phyloP scores from a whole-genome alignment of 2,113 vertebrate species.

The Solea senegalensis region DNA sequence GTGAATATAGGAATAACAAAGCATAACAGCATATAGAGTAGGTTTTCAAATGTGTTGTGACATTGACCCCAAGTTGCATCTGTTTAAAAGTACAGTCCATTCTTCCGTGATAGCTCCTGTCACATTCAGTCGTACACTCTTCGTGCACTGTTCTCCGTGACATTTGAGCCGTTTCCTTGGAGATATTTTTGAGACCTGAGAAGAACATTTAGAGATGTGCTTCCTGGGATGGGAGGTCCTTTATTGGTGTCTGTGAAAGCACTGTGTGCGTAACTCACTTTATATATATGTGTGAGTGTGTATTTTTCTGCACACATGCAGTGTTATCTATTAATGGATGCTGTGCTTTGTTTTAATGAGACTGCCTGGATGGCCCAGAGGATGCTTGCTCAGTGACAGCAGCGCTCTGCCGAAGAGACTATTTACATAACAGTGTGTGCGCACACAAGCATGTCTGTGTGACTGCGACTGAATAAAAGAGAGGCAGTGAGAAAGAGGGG shows the following conservation, averaged over 20 bases:
- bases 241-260: constrained; percentile 70
- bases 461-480: constrained; percentile 72
- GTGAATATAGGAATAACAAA: too few relatives aligned
- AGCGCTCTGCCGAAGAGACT: constrained; percentile 74
- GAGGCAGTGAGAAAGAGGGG: constrained; percentile 63
- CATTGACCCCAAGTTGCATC: neutral
- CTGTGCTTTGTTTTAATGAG: constrained; percentile 80
- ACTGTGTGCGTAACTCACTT: constrained; percentile 50
- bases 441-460: constrained; percentile 74
- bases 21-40: neutral
- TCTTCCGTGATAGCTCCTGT: constrained; percentile 30
- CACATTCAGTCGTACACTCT: constrained; percentile 29
- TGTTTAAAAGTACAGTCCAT: constrained; percentile 37
- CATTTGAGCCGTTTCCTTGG: constrained; percentile 80
- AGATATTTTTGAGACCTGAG: constrained; percentile 80
- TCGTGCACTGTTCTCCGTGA: constrained; percentile 57
- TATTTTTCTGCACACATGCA: neutral
- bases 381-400: constrained; percentile 77
- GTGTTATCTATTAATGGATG: constrained; percentile 75
- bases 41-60: neutral
- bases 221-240: constrained; percentile 73
- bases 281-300: constrained; percentile 19
- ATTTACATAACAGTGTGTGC: constrained; percentile 84
- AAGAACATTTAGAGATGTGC: constrained; percentile 74
- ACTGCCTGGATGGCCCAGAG: constrained; percentile 78